phyloP scores from a whole-genome alignment of 2,113 vertebrate genomes.

The Pteruthius melanotis region DNA sequence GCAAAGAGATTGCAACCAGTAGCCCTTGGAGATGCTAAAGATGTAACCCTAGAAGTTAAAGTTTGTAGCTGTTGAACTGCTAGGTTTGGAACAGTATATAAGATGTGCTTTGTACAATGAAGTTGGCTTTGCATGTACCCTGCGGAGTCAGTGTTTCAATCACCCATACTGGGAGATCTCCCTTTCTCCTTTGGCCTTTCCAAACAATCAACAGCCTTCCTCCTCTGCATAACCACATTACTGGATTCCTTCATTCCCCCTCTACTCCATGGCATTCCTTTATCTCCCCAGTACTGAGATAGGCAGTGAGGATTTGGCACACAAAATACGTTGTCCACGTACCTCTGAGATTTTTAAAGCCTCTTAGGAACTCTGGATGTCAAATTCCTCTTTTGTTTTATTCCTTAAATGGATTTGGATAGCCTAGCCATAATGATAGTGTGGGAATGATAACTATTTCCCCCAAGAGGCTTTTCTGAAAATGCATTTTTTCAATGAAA shows the following conservation, averaged over 20 bases:
- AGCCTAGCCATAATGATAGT: background rate
- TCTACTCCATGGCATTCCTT: background rate
- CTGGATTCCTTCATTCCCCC: background rate
- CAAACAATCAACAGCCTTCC: rapidly evolving
- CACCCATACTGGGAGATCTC: too few relatives aligned
- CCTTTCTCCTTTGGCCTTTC: background rate
- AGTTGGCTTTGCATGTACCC: too few relatives aligned
- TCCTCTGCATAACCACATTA: background rate
- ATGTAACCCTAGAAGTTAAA: too few relatives aligned
- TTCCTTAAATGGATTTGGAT: slow-evolving; percentile 46
- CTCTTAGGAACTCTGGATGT: background rate
- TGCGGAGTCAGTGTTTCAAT: too few relatives aligned
- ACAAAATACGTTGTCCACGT: background rate
- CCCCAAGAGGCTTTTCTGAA: background rate
- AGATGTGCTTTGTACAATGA: too few relatives aligned
- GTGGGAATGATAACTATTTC: slow-evolving; percentile 41
- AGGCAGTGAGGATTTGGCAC: background rate
- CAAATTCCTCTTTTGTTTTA: slow-evolving; percentile 25
- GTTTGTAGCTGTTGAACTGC: too few relatives aligned
- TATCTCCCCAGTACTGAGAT: background rate
- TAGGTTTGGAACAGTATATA: too few relatives aligned
- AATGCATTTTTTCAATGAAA: background rate
- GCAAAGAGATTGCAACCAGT: too few relatives aligned
- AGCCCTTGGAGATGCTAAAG: too few relatives aligned
- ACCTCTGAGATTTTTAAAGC: slow-evolving; percentile 8